phyloP scores from a whole-genome alignment of 2,113 vertebrate species.

The Paraplagusia blochii region DNA sequence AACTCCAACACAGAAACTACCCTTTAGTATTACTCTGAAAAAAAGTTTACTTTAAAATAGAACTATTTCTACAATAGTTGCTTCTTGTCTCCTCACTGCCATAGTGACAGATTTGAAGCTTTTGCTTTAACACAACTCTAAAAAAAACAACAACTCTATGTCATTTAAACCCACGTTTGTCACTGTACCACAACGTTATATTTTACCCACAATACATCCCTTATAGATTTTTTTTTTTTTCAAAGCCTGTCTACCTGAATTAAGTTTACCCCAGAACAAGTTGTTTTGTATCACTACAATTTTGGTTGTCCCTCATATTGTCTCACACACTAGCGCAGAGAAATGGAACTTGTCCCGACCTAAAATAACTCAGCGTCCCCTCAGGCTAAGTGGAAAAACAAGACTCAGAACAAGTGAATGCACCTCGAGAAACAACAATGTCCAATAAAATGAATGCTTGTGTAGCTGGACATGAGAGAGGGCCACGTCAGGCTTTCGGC shows the following conservation, averaged over 20 bases:
- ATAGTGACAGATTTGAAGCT: too few relatives aligned
- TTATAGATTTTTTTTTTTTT: background rate
- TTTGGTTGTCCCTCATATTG: conserved; percentile 27
- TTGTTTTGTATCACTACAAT: background rate
- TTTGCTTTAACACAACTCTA: too few relatives aligned
- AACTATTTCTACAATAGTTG: too few relatives aligned
- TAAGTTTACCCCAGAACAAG: background rate
- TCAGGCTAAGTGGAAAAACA: conserved; percentile 39
- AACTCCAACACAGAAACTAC: too few relatives aligned
- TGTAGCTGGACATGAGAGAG: conserved; percentile 44
- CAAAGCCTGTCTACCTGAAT: background rate
- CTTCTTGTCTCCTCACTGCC: too few relatives aligned
- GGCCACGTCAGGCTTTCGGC: conserved; percentile 45
- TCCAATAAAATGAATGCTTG: conserved; percentile 56
- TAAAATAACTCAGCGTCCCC: conserved; percentile 46
- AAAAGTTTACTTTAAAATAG: too few relatives aligned
- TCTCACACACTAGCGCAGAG: conserved; percentile 41
- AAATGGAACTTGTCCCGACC: conserved; percentile 47
- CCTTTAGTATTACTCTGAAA: too few relatives aligned
- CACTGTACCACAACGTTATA: conserved; percentile 7
- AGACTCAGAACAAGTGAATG: conserved; percentile 45
- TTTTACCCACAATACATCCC: conserved; percentile 13
- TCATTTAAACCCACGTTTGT: background rate
- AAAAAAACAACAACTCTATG: too few relatives aligned
- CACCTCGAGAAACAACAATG: conserved; percentile 23